Conservation (phyloP, 2,113 vertebrate genomes). For the Micronycteris hirsuta region DNA sequence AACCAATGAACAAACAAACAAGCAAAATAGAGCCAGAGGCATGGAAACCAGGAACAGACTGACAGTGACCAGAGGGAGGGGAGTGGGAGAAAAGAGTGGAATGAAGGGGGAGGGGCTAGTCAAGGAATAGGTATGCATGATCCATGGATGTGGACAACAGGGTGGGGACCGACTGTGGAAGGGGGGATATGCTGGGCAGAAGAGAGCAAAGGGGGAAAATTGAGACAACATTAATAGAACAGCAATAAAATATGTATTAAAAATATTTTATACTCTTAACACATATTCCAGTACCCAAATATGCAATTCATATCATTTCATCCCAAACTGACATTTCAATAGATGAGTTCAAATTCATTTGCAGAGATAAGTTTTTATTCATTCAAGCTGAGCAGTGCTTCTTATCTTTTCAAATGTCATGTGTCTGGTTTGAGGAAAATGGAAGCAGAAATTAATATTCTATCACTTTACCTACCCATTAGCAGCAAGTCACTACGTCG, state of each 20-base stretch:
- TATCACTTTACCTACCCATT: not conserved
- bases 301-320: conserved; percentile 35
- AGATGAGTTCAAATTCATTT: conserved; percentile 60
- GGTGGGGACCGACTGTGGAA: no score
- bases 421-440: conserved; percentile 30
- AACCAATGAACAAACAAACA: no score
- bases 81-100: no score
- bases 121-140: no score
- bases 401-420: conserved; percentile 71
- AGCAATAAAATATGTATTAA: not conserved
- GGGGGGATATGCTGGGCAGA: no score
- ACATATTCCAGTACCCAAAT: not conserved
- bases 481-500: not conserved
- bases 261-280: not conserved
- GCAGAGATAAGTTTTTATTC: conserved; percentile 61
- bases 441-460: not conserved
- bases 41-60: no score
- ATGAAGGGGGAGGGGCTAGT: no score
- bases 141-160: no score
- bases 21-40: no score
- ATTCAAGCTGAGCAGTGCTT: conserved; percentile 62
- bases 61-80: no score
- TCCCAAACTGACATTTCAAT: conserved; percentile 64
- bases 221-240: no score
- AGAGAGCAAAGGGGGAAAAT: no score